Evolutionary conservation across 2,797 vertebrate genomes (phyloP), one percentile per base, ranked within the genome.

Genomic region (Peromyscus aztecus): DNA sequence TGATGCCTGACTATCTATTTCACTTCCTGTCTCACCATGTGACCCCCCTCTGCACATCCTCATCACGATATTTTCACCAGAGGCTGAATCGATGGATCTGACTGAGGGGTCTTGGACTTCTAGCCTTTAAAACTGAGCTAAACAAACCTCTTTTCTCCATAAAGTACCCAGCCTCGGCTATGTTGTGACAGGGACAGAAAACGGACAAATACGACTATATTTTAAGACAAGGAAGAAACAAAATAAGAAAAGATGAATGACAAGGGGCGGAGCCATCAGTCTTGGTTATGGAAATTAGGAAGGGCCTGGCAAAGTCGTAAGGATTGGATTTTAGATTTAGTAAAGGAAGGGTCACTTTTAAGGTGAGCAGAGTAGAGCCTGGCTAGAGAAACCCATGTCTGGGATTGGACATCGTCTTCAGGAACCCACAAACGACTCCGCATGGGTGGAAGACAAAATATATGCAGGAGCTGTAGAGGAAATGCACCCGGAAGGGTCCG

Each of bases 281-380:
- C 46, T 27, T 92, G 69, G 34, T 49, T 14, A 87, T 43, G 78
- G 77, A 89, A 85, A 87, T 96, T 37, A 91, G 57, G 27, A 67
- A 77, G 27, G n/a, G 3, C 71, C 69, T 77, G 29, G 78, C 37
- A 80, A 82, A 88, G 59, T 21, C 96, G 3, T 67, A 12, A 59
- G 80, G 69, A 67, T 69, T 94, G 87, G 63, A 63, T 75, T 95
- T 91, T 87, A 77, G 55, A 23, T 67, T 29, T 55, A 43, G 27
- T 85, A 55, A 92, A 96, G 77, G 73, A 59, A 61, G 55, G 76
- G 3, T 46, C 78, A 34, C 13, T 34, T 90, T 97, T 90, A 46
- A 92, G 57, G 76, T 80, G 52, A 59, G 46, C 10, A 46, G 23
- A 27, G 31, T 71, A 19, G 31, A 85, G 46, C 21, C 16, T 23